These are phyloP conservation scores for Ceyx cyanopectus DNA, from an alignment of 2,113 vertebrate species.

Conservation along the genomic window DNA sequence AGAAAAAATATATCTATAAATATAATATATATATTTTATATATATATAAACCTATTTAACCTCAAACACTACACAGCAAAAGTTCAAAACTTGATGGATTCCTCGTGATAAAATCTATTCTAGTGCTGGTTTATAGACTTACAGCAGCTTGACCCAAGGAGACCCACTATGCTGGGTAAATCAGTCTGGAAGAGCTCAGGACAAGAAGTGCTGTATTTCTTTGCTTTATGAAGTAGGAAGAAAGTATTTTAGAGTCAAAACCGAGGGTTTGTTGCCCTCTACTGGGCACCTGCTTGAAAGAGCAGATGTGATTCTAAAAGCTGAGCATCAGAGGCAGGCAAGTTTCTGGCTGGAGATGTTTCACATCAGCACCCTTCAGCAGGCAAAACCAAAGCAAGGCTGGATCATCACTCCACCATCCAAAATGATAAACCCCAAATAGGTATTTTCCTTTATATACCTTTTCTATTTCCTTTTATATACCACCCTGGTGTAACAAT, in stretches of 20 bases:
- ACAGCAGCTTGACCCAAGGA: background rate
- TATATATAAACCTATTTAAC: background rate
- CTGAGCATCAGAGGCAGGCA: background rate
- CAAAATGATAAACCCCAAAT: background rate
- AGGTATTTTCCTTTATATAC: background rate
- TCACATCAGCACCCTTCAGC: background rate
- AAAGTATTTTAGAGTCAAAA: background rate
- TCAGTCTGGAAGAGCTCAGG: background rate
- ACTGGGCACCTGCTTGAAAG: background rate
- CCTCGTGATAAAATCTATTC: background rate
- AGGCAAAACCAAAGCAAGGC: background rate
- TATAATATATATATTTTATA: background rate
- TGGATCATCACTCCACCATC: background rate
- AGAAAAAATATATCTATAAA: too few relatives aligned
- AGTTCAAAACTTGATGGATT: background rate
- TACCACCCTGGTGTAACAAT: background rate
- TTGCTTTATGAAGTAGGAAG: background rate
- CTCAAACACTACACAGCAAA: background rate
- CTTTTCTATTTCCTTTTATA: too few relatives aligned
- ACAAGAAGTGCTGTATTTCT: background rate
- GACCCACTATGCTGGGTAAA: background rate
- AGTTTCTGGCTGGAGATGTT: background rate
- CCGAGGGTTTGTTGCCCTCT: slow-evolving; percentile 16
- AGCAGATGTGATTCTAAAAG: background rate
- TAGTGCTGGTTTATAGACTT: background rate